phyloP scores from a whole-genome alignment of 2,888 invertebrate species.

The Copidosoma aretas region DNA sequence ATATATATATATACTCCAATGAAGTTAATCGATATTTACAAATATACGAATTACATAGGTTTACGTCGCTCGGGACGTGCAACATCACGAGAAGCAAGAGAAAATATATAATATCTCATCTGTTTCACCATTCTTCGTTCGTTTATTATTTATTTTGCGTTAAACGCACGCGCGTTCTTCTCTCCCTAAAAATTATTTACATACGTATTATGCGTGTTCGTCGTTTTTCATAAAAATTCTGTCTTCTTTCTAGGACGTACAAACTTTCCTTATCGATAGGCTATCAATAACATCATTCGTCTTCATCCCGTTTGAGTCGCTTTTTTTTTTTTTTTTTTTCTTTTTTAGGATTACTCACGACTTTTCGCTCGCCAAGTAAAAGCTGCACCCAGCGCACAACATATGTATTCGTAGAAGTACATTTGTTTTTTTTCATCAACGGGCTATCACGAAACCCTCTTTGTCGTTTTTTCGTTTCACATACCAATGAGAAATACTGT shows the following conservation, averaged over 20 bases:
- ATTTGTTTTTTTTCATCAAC: constrained; percentile 18
- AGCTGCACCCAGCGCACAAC: constrained; percentile 25
- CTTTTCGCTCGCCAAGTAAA: background rate
- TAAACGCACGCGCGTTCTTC: background rate
- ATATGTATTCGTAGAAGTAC: constrained; percentile 34
- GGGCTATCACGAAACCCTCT: constrained; percentile 30
- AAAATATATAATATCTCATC: constrained; percentile 45
- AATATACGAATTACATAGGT: constrained; percentile 45
- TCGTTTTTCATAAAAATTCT: background rate
- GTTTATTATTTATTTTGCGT: background rate
- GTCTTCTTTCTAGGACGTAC: background rate
- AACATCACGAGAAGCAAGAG: constrained; percentile 46
- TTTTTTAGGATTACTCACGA: background rate
- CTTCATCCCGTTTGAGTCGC: background rate
- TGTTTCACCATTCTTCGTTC: constrained; percentile 24
- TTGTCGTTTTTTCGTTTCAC: constrained; percentile 3
- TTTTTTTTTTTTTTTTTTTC: background rate
- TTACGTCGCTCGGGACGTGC: constrained; percentile 37
- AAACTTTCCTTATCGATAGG: background rate
- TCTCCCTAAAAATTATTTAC: constrained; percentile 30
- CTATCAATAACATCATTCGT: background rate
- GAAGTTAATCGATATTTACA: constrained; percentile 50
- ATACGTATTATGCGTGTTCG: constrained; percentile 1
- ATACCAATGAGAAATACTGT: constrained; percentile 38
- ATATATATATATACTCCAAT: constrained; percentile 49